Base-by-base conservation (phyloP, 2,888 invertebrate genomes). In the Netelia fuscicornis region DNA sequence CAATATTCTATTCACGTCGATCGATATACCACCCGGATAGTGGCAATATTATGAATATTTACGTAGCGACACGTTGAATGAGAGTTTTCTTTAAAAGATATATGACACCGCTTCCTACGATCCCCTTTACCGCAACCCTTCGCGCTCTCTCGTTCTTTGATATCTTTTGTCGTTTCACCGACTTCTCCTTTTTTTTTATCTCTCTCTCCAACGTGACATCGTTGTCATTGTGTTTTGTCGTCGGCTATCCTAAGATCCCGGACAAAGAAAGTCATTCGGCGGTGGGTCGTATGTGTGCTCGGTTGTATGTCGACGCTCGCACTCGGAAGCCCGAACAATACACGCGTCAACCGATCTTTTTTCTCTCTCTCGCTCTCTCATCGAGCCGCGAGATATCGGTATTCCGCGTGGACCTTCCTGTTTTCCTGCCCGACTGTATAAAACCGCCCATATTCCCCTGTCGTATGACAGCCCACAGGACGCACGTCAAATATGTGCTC, bases 151-250 rank as follows among this genome's bases (percentile, higher is more conserved):
- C 20, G 44, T 62, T 65, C 85, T 85, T 85, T 85, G 85, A 85
- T 82, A 85, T 76, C 85, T 82, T 85, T 85, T 85, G 85, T 85
- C 70, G 71, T 58, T 71, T 56, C 60, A 71, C 82, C 82, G 85
- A 82, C 82, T n/a, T 67, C 72, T 80, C 75, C 56, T 54, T 11
- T 77, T 25, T 25, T 65, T 56, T 2, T 52, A 54, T 13, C 42
- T 56, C n/a, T 71, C 68, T 68, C 52, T 25, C 42, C 67, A 52
- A 62, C 52, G 79, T 65, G 56, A 42, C 67, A 58, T 52, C 75
- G 52, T 44, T 70, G 76, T 30, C 30, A 60, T 68, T 60, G 54
- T 44, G 13, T 58, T 60, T 54, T 37, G 62, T 70, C 37, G 75
- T 44, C 81, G 78, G 75, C 74, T 67, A 58, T 81, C 42, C 81